Conservation (phyloP, 1,140 invertebrate genomes). For the Bombus sylvicola region DNA sequence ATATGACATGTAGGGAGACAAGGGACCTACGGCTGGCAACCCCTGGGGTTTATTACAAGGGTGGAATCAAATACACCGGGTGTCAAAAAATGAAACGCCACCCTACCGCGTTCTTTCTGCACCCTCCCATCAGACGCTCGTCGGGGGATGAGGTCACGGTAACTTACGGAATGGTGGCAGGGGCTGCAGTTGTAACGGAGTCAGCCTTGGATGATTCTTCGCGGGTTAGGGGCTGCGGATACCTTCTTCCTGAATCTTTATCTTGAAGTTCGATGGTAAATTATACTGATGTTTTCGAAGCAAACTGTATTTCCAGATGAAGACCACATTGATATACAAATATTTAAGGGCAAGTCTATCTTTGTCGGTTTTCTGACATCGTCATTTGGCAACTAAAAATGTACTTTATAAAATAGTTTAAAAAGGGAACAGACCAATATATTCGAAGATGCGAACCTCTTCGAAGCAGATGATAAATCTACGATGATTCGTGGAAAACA, state of each 20-base stretch:
- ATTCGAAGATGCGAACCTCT: too few relatives aligned
- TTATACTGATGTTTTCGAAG: not conserved
- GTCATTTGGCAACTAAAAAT: too few relatives aligned
- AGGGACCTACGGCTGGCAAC: slow-evolving; percentile 69
- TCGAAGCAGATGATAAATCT: too few relatives aligned
- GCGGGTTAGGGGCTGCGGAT: slow-evolving; percentile 43
- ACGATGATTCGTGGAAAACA: too few relatives aligned
- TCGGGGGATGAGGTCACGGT: slow-evolving; percentile 63
- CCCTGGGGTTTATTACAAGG: slow-evolving; percentile 83
- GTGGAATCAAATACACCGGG: slow-evolving; percentile 84
- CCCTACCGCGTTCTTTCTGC: slow-evolving; percentile 67
- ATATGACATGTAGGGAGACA: slow-evolving; percentile 81
- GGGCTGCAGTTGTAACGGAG: slow-evolving; percentile 57
- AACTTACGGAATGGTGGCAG: slow-evolving; percentile 57
- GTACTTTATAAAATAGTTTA: too few relatives aligned
- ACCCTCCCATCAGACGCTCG: slow-evolving; percentile 31
- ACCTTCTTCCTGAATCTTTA: slow-evolving; percentile 28
- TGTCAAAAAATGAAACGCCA: slow-evolving; percentile 83
- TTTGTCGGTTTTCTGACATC: too few relatives aligned
- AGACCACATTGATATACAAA: too few relatives aligned
- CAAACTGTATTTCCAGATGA: too few relatives aligned
- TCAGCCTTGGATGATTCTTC: slow-evolving; percentile 39
- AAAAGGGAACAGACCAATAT: too few relatives aligned
- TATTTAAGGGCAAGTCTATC: too few relatives aligned
- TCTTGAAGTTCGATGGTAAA: slow-evolving; percentile 15